Conservation (phyloP, 2,797 vertebrate species). For the Oreonectes daqikongensis region DNA sequence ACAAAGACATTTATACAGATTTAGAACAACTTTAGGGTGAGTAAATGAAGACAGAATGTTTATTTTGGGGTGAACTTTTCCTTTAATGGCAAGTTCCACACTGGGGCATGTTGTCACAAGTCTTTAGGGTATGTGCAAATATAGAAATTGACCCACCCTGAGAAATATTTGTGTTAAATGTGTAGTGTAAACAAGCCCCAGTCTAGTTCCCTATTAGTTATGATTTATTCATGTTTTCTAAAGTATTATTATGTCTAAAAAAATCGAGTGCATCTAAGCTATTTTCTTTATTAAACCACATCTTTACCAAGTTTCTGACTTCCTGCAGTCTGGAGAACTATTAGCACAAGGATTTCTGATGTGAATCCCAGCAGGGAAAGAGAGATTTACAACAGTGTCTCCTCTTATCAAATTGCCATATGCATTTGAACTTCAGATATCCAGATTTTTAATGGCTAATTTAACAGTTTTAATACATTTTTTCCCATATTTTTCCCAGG, state of each 20-base stretch:
- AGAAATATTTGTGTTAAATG: too few relatives aligned
- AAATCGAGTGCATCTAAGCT: background rate
- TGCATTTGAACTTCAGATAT: background rate
- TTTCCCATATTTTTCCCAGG: too few relatives aligned
- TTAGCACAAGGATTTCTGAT: background rate
- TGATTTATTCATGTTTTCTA: too few relatives aligned
- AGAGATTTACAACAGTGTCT: background rate
- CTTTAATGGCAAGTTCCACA: too few relatives aligned
- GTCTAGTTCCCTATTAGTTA: background rate
- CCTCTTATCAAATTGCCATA: background rate
- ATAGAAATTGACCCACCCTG: too few relatives aligned
- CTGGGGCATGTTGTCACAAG: too few relatives aligned
- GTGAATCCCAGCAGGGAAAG: background rate
- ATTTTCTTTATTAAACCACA: background rate
- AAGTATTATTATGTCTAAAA: background rate
- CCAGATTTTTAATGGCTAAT: background rate
- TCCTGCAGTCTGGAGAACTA: background rate
- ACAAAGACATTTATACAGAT: too few relatives aligned
- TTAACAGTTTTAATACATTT: background rate
- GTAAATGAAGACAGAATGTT: too few relatives aligned
- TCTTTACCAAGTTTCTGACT: background rate
- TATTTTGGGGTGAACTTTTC: too few relatives aligned
- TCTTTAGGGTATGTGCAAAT: too few relatives aligned
- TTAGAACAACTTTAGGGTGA: too few relatives aligned
- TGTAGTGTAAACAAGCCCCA: background rate